A percentile compares a stretch with the other conserved stretches of the same genome.
phyloP scores from a whole-genome alignment of 2,113 vertebrate genomes.

The Illadopsis cleaveri region DNA sequence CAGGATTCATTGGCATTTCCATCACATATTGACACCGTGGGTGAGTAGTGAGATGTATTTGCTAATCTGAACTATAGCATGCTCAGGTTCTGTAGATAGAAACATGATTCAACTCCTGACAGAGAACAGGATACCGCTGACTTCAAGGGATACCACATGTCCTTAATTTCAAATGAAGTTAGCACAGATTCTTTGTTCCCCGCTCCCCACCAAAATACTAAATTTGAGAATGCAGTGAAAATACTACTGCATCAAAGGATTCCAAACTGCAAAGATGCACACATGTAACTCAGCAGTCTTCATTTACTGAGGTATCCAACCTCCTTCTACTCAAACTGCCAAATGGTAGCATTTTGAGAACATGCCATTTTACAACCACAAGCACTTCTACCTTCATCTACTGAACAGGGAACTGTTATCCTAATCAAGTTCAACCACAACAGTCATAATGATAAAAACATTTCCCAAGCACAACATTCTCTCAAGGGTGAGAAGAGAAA shows the following conservation, averaged over 20 bases:
- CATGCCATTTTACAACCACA: not conserved
- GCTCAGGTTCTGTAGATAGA: not conserved
- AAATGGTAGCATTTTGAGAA: not conserved
- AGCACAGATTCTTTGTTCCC: not conserved
- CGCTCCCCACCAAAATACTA: accelerated
- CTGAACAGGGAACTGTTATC: not conserved
- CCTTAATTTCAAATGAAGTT: not conserved
- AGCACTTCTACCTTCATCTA: not conserved
- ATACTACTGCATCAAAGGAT: not conserved
- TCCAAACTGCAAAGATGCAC: not conserved
- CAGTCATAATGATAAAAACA: not conserved
- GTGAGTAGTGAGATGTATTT: not conserved
- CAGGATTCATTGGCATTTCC: not conserved
- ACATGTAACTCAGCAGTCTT: not conserved
- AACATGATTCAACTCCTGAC: not conserved
- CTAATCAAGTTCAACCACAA: not conserved
- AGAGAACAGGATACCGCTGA: not conserved
- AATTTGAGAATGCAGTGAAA: not conserved
- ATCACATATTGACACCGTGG: not conserved
- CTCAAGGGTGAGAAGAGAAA: not conserved
- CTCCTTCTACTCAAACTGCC: not conserved
- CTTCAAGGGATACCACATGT: not conserved
- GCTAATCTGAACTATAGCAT: not conserved
- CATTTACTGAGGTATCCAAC: not conserved
- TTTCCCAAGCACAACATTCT: not conserved